These are phyloP conservation scores for Aplysina aerophoba DNA, from an alignment of 37 sponge, comb jelly and placozoan genomes.

Conservation along the genomic window DNA sequence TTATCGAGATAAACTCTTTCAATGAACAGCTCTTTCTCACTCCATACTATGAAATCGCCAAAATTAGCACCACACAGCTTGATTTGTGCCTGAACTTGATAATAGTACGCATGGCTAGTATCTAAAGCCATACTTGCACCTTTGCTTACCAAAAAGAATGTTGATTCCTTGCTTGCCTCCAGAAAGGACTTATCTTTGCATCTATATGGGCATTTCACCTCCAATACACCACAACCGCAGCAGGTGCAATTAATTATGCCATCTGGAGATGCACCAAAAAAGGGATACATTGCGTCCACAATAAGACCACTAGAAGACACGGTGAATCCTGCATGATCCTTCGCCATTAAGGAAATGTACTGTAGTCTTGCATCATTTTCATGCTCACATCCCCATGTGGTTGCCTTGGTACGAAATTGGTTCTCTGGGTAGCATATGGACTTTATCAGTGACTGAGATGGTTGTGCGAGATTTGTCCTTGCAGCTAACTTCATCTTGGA, in stretches of 20 bases:
- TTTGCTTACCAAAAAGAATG: slow-evolving; percentile 16
- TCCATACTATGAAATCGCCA: slow-evolving; percentile 62
- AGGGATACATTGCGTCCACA: slow-evolving; percentile 32
- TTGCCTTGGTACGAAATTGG: background rate
- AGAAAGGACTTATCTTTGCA: slow-evolving; percentile 31
- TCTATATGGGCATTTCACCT: slow-evolving; percentile 59
- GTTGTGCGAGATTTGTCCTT: background rate
- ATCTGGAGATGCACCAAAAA: slow-evolving; percentile 62
- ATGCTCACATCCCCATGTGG: background rate
- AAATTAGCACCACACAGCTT: slow-evolving; percentile 44
- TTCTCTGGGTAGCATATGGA: slow-evolving; percentile 25
- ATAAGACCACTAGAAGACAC: slow-evolving; percentile 36
- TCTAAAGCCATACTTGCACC: slow-evolving; percentile 34
- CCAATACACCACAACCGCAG: slow-evolving; percentile 56
- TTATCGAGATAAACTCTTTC: slow-evolving; percentile 40
- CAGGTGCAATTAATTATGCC: slow-evolving; percentile 50
- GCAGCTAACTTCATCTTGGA: slow-evolving; percentile 47
- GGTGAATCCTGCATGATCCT: background rate
- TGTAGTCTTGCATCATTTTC: background rate
- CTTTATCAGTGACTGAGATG: background rate
- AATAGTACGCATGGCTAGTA: slow-evolving; percentile 58
- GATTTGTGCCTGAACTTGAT: slow-evolving; percentile 71
- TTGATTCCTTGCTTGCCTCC: slow-evolving; percentile 14
- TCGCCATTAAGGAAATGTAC: background rate
- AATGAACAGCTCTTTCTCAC: slow-evolving; percentile 25